A percentile compares a stretch with the other conserved stretches of the same genome.
phyloP scores from a whole-genome alignment of 2,888 invertebrate species.

The Siphonodentalium dalli region DNA sequence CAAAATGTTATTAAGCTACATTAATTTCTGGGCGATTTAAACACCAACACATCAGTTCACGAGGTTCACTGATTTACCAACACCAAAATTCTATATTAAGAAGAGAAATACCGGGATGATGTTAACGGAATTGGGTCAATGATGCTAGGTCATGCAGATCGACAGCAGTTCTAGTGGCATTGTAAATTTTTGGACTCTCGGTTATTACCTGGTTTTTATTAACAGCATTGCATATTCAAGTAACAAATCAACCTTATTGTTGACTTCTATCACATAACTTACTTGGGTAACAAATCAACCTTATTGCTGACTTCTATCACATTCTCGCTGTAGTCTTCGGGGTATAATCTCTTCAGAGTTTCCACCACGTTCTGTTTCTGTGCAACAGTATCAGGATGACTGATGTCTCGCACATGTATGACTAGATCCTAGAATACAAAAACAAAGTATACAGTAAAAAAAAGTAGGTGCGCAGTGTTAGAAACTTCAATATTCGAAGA shows the following conservation, averaged over 20 bases:
- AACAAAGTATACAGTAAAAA: slow-evolving; percentile 31
- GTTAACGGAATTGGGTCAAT: too few relatives aligned
- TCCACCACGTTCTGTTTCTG: slow-evolving; percentile 76
- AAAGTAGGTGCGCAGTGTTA: background rate
- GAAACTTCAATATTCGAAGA: background rate
- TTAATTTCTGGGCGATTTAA: too few relatives aligned
- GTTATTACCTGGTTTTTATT: too few relatives aligned
- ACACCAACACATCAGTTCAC: too few relatives aligned
- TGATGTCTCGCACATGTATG: slow-evolving; percentile 80
- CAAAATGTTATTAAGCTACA: too few relatives aligned
- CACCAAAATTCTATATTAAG: too few relatives aligned
- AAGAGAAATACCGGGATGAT: too few relatives aligned
- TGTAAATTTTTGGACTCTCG: too few relatives aligned
- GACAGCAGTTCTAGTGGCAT: too few relatives aligned
- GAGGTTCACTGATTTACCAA: too few relatives aligned
- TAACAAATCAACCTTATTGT: background rate
- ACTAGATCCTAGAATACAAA: slow-evolving; percentile 73
- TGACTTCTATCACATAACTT: background rate
- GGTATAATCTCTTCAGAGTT: slow-evolving; percentile 72
- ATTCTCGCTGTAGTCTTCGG: slow-evolving; percentile 66
- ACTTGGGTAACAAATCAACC: slow-evolving; percentile 70
- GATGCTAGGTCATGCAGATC: too few relatives aligned
- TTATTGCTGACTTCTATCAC: slow-evolving; percentile 81
- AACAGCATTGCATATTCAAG: too few relatives aligned
- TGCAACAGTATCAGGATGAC: slow-evolving; percentile 75